phyloP scores from a whole-genome alignment of 2,888 invertebrate genomes.

The Achlya flavicornis region DNA sequence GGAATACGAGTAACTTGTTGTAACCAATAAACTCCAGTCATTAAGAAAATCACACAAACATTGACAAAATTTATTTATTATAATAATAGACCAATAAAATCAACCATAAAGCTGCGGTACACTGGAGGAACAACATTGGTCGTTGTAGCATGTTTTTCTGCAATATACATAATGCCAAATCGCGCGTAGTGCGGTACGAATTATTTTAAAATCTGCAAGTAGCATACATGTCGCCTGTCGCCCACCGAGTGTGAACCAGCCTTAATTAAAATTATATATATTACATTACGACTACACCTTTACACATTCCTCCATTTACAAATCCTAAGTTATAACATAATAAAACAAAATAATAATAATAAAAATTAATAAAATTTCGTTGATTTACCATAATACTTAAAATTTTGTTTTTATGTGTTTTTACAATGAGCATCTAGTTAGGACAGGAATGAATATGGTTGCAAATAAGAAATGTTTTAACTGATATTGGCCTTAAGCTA shows the following conservation, averaged over 20 bases:
- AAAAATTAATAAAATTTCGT: too few relatives aligned
- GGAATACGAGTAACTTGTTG: too few relatives aligned
- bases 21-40: too few relatives aligned
- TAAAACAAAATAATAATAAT: not conserved
- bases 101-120: not conserved
- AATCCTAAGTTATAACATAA: not conserved
- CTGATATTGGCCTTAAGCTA: not conserved
- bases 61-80: slow-evolving; percentile 2
- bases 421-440: slow-evolving; percentile 1
- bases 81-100: not conserved
- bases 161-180: not conserved
- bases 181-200: not conserved
- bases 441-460: not conserved
- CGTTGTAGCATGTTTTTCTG: not conserved
- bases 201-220: not conserved
- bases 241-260: not conserved
- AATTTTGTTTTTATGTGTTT: not conserved
- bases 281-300: not conserved
- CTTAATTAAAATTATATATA: not conserved
- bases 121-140: not conserved
- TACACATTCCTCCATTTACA: not conserved
- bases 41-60: not conserved
- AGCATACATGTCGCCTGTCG: not conserved
- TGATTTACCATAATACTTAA: too few relatives aligned
- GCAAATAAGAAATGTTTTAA: not conserved